Evolutionary conservation across 1,140 invertebrate genomes (phyloP), one percentile per base, ranked within the genome.

Genomic region (Caenorhabditis brenneri): DNA sequence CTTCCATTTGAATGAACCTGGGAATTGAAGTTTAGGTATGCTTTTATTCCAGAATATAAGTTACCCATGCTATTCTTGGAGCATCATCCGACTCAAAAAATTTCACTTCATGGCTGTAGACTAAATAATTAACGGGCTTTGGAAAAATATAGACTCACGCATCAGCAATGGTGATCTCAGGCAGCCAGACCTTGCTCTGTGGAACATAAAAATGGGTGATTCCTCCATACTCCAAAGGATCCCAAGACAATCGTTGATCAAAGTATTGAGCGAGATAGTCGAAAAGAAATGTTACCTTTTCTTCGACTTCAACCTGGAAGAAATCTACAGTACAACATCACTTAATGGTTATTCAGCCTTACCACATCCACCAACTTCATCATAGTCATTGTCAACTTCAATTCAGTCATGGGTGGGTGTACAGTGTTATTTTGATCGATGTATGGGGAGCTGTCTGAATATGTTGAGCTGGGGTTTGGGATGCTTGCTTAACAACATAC

Each of bases 261-360:
- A 7, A 19, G 15, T 22, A 65, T 7, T 65, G 10, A 19, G 58
- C 58, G 0, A 33, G 16, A n/a, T 65, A 65, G 31, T 65, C 58
- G 19, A 65, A 65, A 19, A 65, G 29, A 19, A 65, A 65, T 19
- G 31, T 36, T 15, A 65, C 31, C 19, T 65, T 65, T n/a, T 65
- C 58, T 36, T 65, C 58, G 15, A 65, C 58, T 36, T 65, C 58
- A 3, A 65, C 58, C 58, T 65, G 16, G n/a, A 65, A 36, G n/a
- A n/a, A n/a, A n/a, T n/a, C n/a, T n/a, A n/a, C n/a, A n/a, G n/a
- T n/a, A n/a, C n/a, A n/a, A n/a, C n/a, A n/a, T n/a, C n/a, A n/a
- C n/a, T n/a, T n/a, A n/a, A n/a, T n/a, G n/a, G n/a, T n/a, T n/a
- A n/a, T n/a, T n/a, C n/a, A n/a, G n/a, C n/a, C n/a, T n/a, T 12